These are phyloP conservation scores for Temnothorax longispinosus DNA, from an alignment of 1,140 invertebrate species.

Conservation along the genomic window DNA sequence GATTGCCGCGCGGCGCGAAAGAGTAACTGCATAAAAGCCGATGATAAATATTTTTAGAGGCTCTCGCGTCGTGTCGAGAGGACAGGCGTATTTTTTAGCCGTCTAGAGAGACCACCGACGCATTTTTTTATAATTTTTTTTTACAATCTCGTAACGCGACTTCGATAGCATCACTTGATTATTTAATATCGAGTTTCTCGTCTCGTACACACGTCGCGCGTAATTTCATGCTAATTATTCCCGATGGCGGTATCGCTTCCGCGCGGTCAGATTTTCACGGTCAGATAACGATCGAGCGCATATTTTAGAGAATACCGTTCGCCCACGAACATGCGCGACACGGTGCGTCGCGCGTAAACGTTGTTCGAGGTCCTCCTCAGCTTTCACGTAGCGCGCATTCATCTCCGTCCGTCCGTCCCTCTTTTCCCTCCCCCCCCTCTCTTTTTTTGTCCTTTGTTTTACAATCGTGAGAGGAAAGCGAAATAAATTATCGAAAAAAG, in stretches of 20 bases:
- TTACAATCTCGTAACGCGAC: not conserved
- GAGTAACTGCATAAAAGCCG: conserved; percentile 49
- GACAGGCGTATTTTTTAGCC: not conserved
- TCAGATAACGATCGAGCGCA: conserved; percentile 9
- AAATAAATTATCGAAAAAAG: conserved; percentile 45
- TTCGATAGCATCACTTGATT: conserved; percentile 6
- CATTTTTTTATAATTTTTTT: not conserved
- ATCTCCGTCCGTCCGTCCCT: not conserved
- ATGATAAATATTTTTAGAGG: conserved; percentile 55
- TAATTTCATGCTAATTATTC: conserved; percentile 26
- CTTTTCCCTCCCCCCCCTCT: not conserved
- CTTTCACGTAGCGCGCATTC: not conserved
- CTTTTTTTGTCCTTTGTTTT: not conserved
- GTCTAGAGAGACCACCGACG: not conserved
- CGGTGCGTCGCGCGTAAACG: not conserved
- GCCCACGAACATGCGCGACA: not conserved
- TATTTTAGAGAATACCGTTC: not conserved
- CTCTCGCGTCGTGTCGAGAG: not conserved
- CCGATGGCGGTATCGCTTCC: not conserved
- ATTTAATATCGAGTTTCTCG: not conserved
- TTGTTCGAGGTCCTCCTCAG: no score
- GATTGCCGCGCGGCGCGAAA: conserved; percentile 15
- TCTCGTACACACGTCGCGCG: not conserved
- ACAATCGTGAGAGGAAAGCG: not conserved
- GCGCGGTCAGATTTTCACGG: not conserved